A percentile compares a stretch with the other conserved stretches of the same genome.
Conservation (phyloP, 2,888 invertebrate species). For the Nezara viridula region DNA sequence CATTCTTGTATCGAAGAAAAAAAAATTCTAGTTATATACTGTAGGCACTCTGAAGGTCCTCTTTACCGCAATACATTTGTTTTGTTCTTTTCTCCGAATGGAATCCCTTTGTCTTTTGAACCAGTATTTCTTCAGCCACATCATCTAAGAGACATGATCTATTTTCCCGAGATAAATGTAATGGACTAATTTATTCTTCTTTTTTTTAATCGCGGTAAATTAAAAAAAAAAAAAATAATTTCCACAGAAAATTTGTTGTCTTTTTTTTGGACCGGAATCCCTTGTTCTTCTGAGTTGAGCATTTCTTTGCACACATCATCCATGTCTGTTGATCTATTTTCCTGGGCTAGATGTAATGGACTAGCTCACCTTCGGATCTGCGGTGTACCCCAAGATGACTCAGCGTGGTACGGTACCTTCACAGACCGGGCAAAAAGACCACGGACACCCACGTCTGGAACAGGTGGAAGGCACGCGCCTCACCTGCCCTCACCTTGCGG, state of each 20-base stretch:
- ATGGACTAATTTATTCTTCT: too few species aligned
- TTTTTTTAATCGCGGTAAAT: too few species aligned
- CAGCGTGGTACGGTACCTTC: not conserved
- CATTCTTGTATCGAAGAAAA: too few species aligned
- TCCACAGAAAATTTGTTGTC: too few species aligned
- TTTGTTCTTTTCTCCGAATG: not conserved
- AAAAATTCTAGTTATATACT: too few species aligned
- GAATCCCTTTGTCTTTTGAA: too few species aligned
- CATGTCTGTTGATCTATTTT: not conserved
- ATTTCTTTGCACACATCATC: not conserved
- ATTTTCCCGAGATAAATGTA: too few species aligned
- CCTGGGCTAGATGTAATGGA: not conserved
- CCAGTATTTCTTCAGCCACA: too few species aligned
- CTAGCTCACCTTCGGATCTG: slow-evolving; percentile 8
- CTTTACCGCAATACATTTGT: not conserved
- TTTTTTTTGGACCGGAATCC: too few species aligned
- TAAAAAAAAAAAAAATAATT: too few species aligned
- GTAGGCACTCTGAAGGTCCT: too few species aligned
- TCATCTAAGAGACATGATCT: too few species aligned
- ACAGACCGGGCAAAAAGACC: not conserved
- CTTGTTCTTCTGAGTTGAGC: not conserved
- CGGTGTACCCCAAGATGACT: not conserved
- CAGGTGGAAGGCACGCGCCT: slow-evolving; percentile 47
- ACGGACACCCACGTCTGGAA: slow-evolving; percentile 4
- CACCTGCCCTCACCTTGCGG: not conserved